Conservation (phyloP, 1,140 invertebrate genomes). For the Lasaia peninsularis region DNA sequence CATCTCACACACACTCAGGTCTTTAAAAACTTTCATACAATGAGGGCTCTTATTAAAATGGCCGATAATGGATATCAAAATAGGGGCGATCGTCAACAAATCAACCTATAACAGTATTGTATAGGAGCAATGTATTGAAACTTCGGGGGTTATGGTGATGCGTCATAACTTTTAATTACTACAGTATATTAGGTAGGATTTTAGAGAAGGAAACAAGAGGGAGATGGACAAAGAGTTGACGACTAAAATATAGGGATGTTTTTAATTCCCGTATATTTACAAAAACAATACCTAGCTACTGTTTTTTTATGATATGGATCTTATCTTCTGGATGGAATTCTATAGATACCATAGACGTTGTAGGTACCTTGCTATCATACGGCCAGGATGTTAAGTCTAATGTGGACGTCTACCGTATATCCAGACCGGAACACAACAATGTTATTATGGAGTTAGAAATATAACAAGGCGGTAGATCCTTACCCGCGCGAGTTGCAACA, state of each 20-base stretch:
- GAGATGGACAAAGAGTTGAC: neutral
- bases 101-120: constrained; percentile 46
- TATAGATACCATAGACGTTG: too few species aligned
- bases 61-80: constrained; percentile 40
- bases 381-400: too few species aligned
- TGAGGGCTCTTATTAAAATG: constrained; percentile 38
- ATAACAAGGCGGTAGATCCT: too few species aligned
- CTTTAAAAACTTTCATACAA: constrained; percentile 20
- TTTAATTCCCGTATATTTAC: too few species aligned
- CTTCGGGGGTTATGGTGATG: constrained; percentile 42
- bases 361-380: too few species aligned
- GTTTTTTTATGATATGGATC: too few species aligned
- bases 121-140: constrained; percentile 20
- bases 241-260: neutral
- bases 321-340: too few species aligned
- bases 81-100: constrained; percentile 56
- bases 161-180: constrained; percentile 72
- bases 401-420: too few species aligned
- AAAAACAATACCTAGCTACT: too few species aligned
- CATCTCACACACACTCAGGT: constrained; percentile 21
- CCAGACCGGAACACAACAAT: too few species aligned
- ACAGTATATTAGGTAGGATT: constrained; percentile 49
- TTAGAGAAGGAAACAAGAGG: neutral
- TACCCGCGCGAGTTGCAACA: too few species aligned
- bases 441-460: too few species aligned